phyloP scores from a whole-genome alignment of 2,797 vertebrate genomes.

The Coluber constrictor region DNA sequence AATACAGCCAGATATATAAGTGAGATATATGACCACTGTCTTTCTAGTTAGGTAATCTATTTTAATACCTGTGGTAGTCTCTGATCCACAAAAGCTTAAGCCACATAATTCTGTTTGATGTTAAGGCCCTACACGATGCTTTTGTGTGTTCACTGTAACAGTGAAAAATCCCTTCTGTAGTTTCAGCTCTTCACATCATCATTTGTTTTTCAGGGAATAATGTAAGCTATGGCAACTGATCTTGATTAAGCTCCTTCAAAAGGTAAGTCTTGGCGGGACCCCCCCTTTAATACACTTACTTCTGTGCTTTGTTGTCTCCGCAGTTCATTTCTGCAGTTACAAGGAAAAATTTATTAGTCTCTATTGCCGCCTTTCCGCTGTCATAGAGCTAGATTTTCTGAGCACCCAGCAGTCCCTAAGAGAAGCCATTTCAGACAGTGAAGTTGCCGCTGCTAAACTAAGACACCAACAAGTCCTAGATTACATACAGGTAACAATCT shows the following conservation, averaged over 20 bases:
- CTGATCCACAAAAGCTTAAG: background rate
- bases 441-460: constrained; percentile 88
- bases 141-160: background rate
- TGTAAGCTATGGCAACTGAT: background rate
- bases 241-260: constrained; percentile 41
- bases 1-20: background rate
- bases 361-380: constrained; percentile 94
- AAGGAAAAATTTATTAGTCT: constrained; percentile 94
- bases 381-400: constrained; percentile 91
- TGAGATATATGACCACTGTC: background rate
- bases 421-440: constrained; percentile 92
- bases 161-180: background rate
- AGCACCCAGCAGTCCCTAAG: constrained; percentile 94
- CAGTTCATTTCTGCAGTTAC: constrained; percentile 95
- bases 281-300: constrained; percentile 59
- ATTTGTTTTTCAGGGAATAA: background rate
- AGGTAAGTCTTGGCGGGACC: constrained; percentile 56
- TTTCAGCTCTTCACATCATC: background rate
- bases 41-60: background rate
- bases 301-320: constrained; percentile 72
- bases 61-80: background rate
- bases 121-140: background rate
- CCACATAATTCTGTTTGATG: background rate
- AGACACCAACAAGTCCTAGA: constrained; percentile 91
- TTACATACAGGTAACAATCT: constrained; percentile 87